Conservation (phyloP, 1,140 invertebrate species). For the Drosophila tsacasi region DNA sequence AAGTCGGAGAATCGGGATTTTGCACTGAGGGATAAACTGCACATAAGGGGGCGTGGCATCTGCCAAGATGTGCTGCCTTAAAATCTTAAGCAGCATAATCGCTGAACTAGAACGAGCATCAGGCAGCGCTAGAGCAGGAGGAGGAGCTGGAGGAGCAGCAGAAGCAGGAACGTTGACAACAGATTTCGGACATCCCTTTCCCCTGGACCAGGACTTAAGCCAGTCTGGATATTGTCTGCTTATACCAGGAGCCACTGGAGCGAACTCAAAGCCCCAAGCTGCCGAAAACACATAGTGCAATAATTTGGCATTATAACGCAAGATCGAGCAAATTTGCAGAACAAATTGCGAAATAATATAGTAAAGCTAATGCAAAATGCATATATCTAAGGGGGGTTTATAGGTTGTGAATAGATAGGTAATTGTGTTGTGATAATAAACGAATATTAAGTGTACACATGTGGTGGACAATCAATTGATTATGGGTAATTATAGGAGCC, state of each 20-base stretch:
- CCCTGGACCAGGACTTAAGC: constrained; percentile 8
- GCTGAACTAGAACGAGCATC: constrained; percentile 59
- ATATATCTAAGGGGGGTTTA: not conserved
- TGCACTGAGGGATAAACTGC: constrained; percentile 12
- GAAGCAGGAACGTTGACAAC: constrained; percentile 47
- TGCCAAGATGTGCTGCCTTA: constrained; percentile 39
- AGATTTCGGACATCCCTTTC: constrained; percentile 12
- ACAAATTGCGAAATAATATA: constrained; percentile 29
- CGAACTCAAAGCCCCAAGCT: constrained; percentile 8
- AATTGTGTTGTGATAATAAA: not conserved
- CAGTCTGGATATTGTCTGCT: constrained; percentile 11
- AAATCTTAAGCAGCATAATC: constrained; percentile 65
- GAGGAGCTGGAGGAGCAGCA: constrained; percentile 22
- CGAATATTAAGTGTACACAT: not conserved
- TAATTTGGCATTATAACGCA: constrained; percentile 48
- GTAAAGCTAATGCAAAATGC: constrained; percentile 15
- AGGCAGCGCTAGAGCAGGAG: constrained; percentile 1
- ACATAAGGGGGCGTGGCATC: constrained; percentile 30
- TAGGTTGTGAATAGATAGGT: too few relatives aligned
- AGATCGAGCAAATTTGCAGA: constrained; percentile 45
- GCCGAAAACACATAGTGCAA: constrained; percentile 18
- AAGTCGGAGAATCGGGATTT: not conserved
- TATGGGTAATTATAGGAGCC: not conserved
- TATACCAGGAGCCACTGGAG: constrained; percentile 16
- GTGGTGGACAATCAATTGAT: not conserved